Evolutionary conservation across 2,797 vertebrate species (phyloP).

Genomic region (Distichodus sexfasciatus): DNA sequence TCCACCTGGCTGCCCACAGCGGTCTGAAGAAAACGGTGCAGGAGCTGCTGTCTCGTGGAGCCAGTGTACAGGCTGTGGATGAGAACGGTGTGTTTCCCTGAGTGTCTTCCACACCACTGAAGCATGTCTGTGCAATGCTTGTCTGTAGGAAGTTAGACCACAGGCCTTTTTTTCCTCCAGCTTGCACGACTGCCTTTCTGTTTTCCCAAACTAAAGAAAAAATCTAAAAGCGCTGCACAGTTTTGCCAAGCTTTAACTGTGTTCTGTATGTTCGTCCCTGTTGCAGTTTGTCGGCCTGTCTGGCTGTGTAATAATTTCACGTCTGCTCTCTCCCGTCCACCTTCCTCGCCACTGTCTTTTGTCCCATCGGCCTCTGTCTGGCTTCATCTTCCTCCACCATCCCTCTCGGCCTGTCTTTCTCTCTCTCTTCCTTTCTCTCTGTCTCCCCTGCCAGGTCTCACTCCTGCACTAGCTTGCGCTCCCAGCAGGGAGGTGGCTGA

Average conservation of each 20-base stretch:
- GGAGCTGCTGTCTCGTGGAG: constrained; percentile 88
- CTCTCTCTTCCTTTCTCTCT: constrained; percentile 55
- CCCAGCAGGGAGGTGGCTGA: constrained; percentile 97
- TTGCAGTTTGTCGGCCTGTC: constrained; percentile 22
- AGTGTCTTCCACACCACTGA: background rate
- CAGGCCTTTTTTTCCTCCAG: background rate
- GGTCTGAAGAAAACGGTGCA: constrained; percentile 91
- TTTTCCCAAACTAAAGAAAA: background rate
- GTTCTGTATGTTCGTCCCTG: constrained; percentile 14
- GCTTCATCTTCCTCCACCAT: no score
- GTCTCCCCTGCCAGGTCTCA: constrained; percentile 82
- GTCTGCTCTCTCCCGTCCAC: constrained; percentile 51
- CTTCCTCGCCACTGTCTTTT: constrained; percentile 3
- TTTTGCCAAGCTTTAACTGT: constrained; percentile 24
- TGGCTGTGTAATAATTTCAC: constrained; percentile 66
- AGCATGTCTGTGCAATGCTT: constrained; percentile 29
- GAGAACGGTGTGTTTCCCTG: constrained; percentile 83
- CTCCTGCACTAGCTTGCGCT: constrained; percentile 97
- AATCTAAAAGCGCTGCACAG: background rate
- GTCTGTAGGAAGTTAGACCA: background rate
- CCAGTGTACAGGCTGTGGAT: constrained; percentile 86
- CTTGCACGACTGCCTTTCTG: constrained; percentile 23
- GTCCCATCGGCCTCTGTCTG: constrained; percentile 18
- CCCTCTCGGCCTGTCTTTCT: constrained; percentile 21
- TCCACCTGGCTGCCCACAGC: constrained; percentile 90